Evolutionary conservation across 2,113 vertebrate species (phyloP).

Genomic region (Pipra filicauda): DNA sequence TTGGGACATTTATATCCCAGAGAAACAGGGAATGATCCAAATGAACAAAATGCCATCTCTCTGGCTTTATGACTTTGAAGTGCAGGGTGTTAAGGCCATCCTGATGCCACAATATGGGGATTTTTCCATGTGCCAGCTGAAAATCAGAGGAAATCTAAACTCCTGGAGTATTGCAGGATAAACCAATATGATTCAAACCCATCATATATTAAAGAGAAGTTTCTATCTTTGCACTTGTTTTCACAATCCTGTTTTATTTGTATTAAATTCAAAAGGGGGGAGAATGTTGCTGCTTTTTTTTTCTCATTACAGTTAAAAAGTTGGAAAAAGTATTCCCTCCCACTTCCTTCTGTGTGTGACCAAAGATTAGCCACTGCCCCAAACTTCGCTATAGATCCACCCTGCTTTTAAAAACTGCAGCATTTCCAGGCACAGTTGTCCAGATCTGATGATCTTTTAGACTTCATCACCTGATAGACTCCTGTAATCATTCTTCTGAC

Average conservation of each 20-base stretch:
- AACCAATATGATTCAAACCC: not conserved
- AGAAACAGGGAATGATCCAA: not conserved
- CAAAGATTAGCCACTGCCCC: not conserved
- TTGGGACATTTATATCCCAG: not conserved
- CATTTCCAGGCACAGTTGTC: fast-evolving
- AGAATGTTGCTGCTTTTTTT: not conserved
- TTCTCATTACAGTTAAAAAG: not conserved
- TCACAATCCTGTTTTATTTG: not conserved
- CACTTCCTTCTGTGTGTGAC: not conserved
- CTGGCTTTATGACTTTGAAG: not conserved
- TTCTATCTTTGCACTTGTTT: fast-evolving
- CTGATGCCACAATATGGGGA: not conserved
- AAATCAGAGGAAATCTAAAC: not conserved
- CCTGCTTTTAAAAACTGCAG: not conserved
- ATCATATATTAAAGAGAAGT: not conserved
- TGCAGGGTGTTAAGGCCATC: fast-evolving
- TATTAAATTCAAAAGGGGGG: not conserved
- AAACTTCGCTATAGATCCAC: not conserved
- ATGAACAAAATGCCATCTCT: not conserved
- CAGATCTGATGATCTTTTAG: fast-evolving
- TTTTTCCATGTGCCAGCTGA: not conserved
- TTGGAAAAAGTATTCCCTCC: not conserved
- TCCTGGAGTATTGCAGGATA: not conserved
- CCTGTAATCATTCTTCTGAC: not conserved
- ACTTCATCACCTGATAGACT: not conserved